phyloP scores from a whole-genome alignment of 1,140 invertebrate genomes.

The Bombyx mandarina region DNA sequence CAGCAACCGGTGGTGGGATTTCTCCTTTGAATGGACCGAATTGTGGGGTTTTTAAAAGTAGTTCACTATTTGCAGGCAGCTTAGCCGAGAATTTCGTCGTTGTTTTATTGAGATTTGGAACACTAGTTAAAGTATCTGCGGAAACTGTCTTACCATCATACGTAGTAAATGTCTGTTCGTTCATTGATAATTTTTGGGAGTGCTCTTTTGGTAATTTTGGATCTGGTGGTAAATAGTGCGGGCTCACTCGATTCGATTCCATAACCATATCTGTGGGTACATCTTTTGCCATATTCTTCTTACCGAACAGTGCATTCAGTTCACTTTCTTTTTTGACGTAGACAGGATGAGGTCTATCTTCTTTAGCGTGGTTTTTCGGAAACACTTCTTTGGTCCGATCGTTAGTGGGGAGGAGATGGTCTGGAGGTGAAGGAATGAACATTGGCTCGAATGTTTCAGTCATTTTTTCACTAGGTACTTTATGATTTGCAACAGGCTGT shows the following conservation, averaged over 20 bases:
- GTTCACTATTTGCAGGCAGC: conserved; percentile 71
- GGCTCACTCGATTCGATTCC: conserved; percentile 79
- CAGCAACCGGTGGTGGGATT: conserved; percentile 70
- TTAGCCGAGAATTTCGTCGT: conserved; percentile 64
- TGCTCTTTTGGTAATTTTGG: conserved; percentile 55
- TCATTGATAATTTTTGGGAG: conserved; percentile 51
- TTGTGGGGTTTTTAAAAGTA: conserved; percentile 77
- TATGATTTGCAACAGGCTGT: conserved; percentile 61
- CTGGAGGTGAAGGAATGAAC: conserved; percentile 79
- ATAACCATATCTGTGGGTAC: conserved; percentile 72
- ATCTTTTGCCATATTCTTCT: conserved; percentile 52
- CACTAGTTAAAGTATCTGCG: conserved; percentile 73
- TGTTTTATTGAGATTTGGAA: conserved; percentile 65
- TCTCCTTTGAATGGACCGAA: conserved; percentile 81
- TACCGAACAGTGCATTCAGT: conserved; percentile 45
- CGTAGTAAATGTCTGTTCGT: conserved; percentile 74
- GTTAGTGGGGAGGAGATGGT: conserved; percentile 59
- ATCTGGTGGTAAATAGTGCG: conserved; percentile 78
- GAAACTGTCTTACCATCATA: conserved; percentile 82
- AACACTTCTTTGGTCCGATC: conserved; percentile 63
- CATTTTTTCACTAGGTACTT: conserved; percentile 58
- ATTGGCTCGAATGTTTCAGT: conserved; percentile 79
- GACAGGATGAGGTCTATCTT: conserved; percentile 62
- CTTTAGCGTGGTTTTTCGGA: conserved; percentile 51
- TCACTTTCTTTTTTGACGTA: conserved; percentile 55